phyloP scores from a whole-genome alignment of 2,113 vertebrate species.

The Microcebus griseorufus region DNA sequence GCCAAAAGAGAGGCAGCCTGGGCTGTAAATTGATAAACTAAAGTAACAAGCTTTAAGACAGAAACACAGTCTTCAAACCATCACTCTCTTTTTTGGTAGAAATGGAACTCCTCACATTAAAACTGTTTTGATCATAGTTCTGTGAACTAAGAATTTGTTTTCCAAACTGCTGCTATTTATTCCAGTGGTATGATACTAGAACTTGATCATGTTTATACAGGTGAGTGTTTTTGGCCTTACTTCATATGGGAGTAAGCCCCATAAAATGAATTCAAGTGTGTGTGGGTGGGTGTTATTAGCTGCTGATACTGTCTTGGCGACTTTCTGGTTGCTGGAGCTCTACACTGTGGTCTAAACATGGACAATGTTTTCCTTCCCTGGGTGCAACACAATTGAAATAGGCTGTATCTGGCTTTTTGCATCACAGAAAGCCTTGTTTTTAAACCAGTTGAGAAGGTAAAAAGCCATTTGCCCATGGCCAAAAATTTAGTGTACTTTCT shows the following conservation, averaged over 20 bases:
- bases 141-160: not conserved
- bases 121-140: not conserved
- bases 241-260: not conserved
- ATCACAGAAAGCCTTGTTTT: not conserved
- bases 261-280: conserved; percentile 51
- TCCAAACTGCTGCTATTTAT: conserved; percentile 29
- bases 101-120: not conserved
- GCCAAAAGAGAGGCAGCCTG: not conserved
- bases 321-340: not conserved
- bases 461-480: not conserved
- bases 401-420: not conserved
- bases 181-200: not conserved
- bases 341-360: not conserved
- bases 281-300: not conserved
- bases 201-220: conserved; percentile 56
- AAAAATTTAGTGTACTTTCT: not conserved
- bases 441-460: not conserved
- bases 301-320: not conserved
- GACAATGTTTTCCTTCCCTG: not conserved
- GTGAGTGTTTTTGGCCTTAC: conserved; percentile 43
- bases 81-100: not conserved
- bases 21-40: not conserved
- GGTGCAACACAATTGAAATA: not conserved
- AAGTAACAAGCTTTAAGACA: not conserved
- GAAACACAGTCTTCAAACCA: not conserved